Evolutionary conservation across 2,113 vertebrate genomes (phyloP).

Genomic region (Paradoxurus hermaphroditus): DNA sequence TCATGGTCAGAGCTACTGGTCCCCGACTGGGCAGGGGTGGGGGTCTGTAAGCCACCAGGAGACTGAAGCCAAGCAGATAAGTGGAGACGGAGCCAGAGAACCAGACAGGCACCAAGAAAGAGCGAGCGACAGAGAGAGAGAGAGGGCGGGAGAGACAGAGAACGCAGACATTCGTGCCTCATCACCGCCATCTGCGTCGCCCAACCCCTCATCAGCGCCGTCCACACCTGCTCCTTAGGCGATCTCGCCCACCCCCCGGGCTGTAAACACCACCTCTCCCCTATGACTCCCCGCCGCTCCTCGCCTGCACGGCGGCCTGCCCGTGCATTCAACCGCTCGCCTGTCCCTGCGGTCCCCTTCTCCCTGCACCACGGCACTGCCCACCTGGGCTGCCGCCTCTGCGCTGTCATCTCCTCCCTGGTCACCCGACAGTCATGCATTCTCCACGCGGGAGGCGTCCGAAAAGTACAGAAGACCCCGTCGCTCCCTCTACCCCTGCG

Average conservation of each 20-base stretch:
- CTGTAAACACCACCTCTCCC: background rate
- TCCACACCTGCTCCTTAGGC: background rate
- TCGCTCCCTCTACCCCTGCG: background rate
- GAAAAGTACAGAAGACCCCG: background rate
- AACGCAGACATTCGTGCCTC: background rate
- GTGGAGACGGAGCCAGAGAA: background rate
- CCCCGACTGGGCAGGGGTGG: background rate
- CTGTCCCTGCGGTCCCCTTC: background rate
- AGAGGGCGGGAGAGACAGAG: background rate
- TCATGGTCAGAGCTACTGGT: background rate
- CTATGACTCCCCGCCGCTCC: background rate
- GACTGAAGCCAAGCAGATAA: background rate
- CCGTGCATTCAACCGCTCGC: background rate
- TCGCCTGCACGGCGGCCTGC: background rate
- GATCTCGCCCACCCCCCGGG: background rate
- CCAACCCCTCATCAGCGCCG: background rate
- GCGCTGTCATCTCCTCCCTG: background rate
- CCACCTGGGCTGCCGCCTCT: too few relatives aligned
- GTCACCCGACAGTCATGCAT: too few relatives aligned
- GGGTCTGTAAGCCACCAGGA: background rate
- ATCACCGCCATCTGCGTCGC: background rate
- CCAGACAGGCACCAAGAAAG: background rate
- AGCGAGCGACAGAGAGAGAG: background rate
- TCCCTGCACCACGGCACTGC: background rate
- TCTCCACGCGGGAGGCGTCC: accelerated